Evolutionary conservation across 2,888 invertebrate species (phyloP), one percentile per base, ranked within the genome.

Genomic region (Kuschelorhynchus macadamiae): DNA sequence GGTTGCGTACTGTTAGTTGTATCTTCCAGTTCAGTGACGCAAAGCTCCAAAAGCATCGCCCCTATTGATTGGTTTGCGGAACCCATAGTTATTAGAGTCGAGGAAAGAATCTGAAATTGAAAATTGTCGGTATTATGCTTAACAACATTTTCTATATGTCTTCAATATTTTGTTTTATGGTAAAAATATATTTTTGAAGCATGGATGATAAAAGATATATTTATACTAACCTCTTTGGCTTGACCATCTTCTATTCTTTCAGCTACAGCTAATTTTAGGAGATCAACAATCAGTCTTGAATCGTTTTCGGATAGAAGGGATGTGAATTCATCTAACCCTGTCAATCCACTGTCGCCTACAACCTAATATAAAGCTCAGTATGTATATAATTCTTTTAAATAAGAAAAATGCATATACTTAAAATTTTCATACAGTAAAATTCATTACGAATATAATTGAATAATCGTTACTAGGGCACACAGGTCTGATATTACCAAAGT

Each of bases 11-110:
- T 92, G 5, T 90, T 88, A 8, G 92, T 93, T 0, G 96, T 92
- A 80, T 97, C 96, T 82, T 98, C 97, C 66, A 98, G 84, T 81
- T 98, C 97, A 0, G 96, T 96, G 17, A 97, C 94, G 84, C 97
- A 97, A 4, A 97, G 89, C 82, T 98, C 97, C 18, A 97, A 85
- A 57, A 98, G 86, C 95, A 97, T 96, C 64, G 93, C 92, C 0
- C 93, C 92, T 42, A 96, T 92, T 0, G 87, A 84, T 0, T 88
- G 85, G 74, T 90, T 90, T 41, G 88, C 88, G 42, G 88, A 88
- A 21, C 93, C 93, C 67, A 95, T 84, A 0, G 91, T 92, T 86
- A 83, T 7, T 73, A 78, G 66, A 4, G 65, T 53, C 0, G 63
- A 30, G 1, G 71, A 64, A 11, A 72, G 53, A 47, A 72, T 71